Conservation (phyloP, 2,888 invertebrate genomes). For the Andrena minutula region DNA sequence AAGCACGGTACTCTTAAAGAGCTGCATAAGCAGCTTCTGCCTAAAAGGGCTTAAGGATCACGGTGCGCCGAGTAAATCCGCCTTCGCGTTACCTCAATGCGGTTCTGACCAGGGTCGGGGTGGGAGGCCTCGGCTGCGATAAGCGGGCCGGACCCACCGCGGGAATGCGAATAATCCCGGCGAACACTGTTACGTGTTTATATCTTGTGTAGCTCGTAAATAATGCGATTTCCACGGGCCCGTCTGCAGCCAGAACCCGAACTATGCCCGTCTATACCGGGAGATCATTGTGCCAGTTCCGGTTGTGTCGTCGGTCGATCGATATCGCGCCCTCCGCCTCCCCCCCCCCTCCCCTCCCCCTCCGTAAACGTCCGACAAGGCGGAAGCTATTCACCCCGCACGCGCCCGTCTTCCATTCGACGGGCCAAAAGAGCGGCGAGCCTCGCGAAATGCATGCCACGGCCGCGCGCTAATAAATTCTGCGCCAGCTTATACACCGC, state of each 20-base stretch:
- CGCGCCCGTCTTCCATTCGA: constrained; percentile 58
- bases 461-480: constrained; percentile 49
- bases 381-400: constrained; percentile 53
- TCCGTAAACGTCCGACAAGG: constrained; percentile 41
- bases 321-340: constrained; percentile 47
- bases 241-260: constrained; percentile 47
- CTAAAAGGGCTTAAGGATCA: constrained; percentile 70
- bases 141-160: constrained; percentile 64
- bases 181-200: constrained; percentile 60
- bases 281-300: constrained; percentile 62
- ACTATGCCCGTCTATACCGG: constrained; percentile 47
- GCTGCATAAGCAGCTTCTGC: constrained; percentile 71
- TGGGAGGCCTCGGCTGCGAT: constrained; percentile 61
- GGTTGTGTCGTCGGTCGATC: constrained; percentile 53
- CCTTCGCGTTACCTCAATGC: constrained; percentile 70
- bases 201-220: constrained; percentile 65
- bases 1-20: constrained; percentile 33
- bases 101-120: constrained; percentile 41
- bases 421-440: constrained; percentile 55
- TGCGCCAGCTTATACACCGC: constrained; percentile 26
- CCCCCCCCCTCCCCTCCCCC: too few relatives aligned
- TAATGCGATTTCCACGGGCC: constrained; percentile 62
- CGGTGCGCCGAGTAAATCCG: constrained; percentile 75
- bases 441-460: constrained; percentile 40
- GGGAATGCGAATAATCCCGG: constrained; percentile 67